Base-by-base conservation (phyloP, 37 sponge, comb jelly and placozoan species). In the Dysidea cf. avara region DNA sequence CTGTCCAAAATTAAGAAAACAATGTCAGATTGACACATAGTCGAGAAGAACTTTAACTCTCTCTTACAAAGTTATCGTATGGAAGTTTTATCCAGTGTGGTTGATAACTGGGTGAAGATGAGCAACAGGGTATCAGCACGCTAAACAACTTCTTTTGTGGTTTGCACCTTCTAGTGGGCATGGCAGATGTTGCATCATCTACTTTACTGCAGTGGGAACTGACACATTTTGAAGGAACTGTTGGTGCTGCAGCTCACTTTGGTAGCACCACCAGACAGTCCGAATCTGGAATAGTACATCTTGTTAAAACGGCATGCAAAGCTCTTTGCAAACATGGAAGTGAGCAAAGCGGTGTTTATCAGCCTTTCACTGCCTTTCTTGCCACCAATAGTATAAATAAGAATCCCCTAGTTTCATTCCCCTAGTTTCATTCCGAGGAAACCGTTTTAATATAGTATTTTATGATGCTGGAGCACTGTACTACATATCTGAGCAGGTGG, bases 71-170 rank as follows among this genome's bases (percentile, higher is more conserved):
- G 26, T 20, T 71, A 71, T 56, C 56, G 72, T 20, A n/a, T 14
- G 17, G 20, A 24, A 33, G 30, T 71, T 17, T 32, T 71, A n/a
- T 56, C 72, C 3, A n/a, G 25, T 20, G 46, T 71, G 24, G 33
- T 71, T 17, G 57, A 24, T 14, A 33, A n/a, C 38, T 71, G 72
- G 72, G 56, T 26, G 7, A 56, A 59, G 46, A 22, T 21, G 46
- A 39, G 48, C 40, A 39, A 56, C 49, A 68, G 26, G 25, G 25
- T 43, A n/a, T n/a, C 20, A n/a, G 17, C 38, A 14, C 36, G n/a
- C 21, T 75, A 64, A 75, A 75, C 34, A 39, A 64, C 31, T 75
- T 75, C 39, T 75, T 75, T 46, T 79, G 80, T 60, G 80, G 80
- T 50, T 25, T 79, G 61, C 80, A 79, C 47, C 31, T 69, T 22